Conservation (phyloP, 2,797 vertebrate species). For the Acanthopagrus latus region DNA sequence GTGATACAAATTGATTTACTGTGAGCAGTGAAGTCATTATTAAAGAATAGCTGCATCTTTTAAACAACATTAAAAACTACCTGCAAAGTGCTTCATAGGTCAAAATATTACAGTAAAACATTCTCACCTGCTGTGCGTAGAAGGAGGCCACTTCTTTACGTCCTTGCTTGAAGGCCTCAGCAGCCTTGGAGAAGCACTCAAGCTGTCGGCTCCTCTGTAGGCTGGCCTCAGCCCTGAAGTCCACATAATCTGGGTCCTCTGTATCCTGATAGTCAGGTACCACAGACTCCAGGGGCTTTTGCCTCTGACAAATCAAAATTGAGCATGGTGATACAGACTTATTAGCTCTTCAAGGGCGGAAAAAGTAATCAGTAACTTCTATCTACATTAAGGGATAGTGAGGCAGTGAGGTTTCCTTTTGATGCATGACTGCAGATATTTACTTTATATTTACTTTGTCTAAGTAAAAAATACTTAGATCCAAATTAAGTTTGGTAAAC, state of each 20-base stretch:
- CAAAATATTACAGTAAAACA: not conserved
- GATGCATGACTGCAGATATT: no score
- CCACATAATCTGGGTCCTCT: slow-evolving; percentile 92
- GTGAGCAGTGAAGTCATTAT: not conserved
- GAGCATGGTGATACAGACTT: not conserved
- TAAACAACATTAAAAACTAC: not conserved
- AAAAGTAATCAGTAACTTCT: not conserved
- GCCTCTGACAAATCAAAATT: slow-evolving; percentile 53
- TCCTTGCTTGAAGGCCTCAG: slow-evolving; percentile 92
- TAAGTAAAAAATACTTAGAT: not conserved
- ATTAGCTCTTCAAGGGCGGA: not conserved
- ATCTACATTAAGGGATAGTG: not conserved
- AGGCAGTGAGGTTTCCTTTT: not conserved
- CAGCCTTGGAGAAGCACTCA: slow-evolving; percentile 92
- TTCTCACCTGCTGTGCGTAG: slow-evolving; percentile 93
- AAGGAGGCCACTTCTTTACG: slow-evolving; percentile 94
- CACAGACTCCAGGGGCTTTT: slow-evolving; percentile 42
- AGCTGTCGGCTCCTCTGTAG: slow-evolving; percentile 90
- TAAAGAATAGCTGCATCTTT: not conserved
- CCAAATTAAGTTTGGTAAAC: no score
- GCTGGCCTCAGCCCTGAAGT: slow-evolving; percentile 94
- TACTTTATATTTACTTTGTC: not conserved
- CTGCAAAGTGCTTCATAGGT: not conserved
- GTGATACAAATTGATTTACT: not conserved
- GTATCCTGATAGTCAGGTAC: slow-evolving; percentile 87